Evolutionary conservation across 2,797 vertebrate species (phyloP).

Genomic region (Zalophus californianus): DNA sequence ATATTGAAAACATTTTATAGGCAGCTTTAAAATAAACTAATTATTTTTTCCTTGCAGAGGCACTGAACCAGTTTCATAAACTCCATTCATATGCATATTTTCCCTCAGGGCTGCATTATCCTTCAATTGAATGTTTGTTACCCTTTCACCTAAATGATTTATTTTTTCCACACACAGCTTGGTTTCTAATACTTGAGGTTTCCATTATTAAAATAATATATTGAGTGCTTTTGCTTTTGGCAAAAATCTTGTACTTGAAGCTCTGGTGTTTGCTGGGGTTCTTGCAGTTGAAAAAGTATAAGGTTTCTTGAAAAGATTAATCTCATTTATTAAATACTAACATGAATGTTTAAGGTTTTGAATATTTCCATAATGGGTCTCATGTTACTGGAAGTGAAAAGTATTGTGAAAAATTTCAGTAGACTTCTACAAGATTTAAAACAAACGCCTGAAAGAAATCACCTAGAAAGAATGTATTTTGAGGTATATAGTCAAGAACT

Average conservation of each 20-base stretch:
- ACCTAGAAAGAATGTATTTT: background rate
- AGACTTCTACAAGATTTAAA: constrained; percentile 60
- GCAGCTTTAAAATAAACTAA: constrained; percentile 78
- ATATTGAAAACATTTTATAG: constrained; percentile 82
- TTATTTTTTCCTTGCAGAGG: constrained; percentile 82
- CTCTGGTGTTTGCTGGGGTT: constrained; percentile 71
- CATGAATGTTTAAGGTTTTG: constrained; percentile 58
- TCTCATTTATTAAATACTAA: constrained; percentile 68
- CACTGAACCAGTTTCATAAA: constrained; percentile 82
- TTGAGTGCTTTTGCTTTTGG: constrained; percentile 83
- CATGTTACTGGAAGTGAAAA: constrained; percentile 69
- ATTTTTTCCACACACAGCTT: constrained; percentile 72
- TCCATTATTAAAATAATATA: constrained; percentile 86
- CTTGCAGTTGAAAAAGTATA: constrained; percentile 71
- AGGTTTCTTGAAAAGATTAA: constrained; percentile 77
- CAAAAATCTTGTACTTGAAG: constrained; percentile 76
- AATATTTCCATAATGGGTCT: constrained; percentile 69
- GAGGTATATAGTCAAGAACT: constrained; percentile 27
- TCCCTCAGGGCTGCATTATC: constrained; percentile 80
- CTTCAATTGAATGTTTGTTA: constrained; percentile 83
- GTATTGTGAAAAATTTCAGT: constrained; percentile 44
- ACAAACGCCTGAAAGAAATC: constrained; percentile 41
- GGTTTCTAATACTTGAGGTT: constrained; percentile 84
- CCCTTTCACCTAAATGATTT: constrained; percentile 84
- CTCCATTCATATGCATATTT: constrained; percentile 82